Percentiles rank a stretch among this genome's conserved stretches.
Conservation (phyloP, 2,888 invertebrate genomes). For the Itoplectis maculator region DNA sequence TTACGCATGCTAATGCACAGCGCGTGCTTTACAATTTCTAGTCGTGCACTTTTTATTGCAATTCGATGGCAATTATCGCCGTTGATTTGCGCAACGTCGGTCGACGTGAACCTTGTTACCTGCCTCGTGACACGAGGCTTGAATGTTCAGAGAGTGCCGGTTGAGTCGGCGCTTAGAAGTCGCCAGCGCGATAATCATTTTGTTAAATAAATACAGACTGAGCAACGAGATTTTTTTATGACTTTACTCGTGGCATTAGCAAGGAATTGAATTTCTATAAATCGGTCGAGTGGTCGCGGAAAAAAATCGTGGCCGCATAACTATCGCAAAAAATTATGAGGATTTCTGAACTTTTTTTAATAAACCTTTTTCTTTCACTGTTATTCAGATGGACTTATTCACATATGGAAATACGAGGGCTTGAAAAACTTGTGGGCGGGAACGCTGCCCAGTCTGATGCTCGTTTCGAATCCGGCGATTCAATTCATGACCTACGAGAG, state of each 20-base stretch:
- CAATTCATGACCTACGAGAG: conserved; percentile 97
- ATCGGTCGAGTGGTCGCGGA: not conserved
- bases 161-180: conserved; percentile 1
- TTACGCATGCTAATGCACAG: not conserved
- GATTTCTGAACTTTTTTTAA: too few species aligned
- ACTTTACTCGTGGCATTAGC: not conserved
- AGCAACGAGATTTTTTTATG: too few species aligned
- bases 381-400: conserved; percentile 88
- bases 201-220: conserved; percentile 42
- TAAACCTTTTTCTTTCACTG: not conserved
- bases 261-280: not conserved
- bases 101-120: conserved; percentile 17
- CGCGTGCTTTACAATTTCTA: not conserved
- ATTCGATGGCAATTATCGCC: not conserved
- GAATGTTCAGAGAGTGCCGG: conserved; percentile 23
- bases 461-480: conserved; percentile 95
- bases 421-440: conserved; percentile 92
- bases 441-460: conserved; percentile 92
- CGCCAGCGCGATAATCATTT: not conserved
- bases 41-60: not conserved
- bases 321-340: not conserved
- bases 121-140: conserved; percentile 13
- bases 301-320: not conserved
- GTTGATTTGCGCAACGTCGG: not conserved
- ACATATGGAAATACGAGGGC: conserved; percentile 91